A percentile compares a stretch with the other conserved stretches of the same genome.
phyloP scores from a whole-genome alignment of 1,140 invertebrate genomes.

The Pemphigus obesinymphae region DNA sequence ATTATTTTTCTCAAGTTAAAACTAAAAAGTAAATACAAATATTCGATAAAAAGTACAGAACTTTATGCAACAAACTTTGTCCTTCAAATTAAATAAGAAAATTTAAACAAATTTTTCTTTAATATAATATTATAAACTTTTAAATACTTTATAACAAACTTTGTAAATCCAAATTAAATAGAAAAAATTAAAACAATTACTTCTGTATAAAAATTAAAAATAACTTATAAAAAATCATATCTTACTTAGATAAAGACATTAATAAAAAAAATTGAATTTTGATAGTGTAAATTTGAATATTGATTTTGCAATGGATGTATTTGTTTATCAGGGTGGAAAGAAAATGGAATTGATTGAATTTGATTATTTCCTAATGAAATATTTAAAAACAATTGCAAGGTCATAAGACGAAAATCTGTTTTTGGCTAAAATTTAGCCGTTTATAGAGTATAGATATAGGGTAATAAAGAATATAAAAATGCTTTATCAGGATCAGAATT shows the following conservation, averaged over 20 bases:
- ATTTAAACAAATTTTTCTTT: neutral
- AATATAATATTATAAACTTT: neutral
- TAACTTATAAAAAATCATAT: neutral
- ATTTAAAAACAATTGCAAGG: too few relatives aligned
- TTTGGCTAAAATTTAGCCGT: too few relatives aligned
- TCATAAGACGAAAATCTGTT: too few relatives aligned
- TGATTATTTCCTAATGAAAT: neutral
- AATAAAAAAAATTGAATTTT: neutral
- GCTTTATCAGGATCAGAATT: too few relatives aligned
- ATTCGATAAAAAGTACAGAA: neutral
- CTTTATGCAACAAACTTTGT: neutral
- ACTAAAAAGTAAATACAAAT: too few relatives aligned
- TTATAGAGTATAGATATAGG: too few relatives aligned
- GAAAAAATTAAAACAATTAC: neutral
- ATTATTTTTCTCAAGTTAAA: too few relatives aligned
- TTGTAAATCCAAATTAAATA: neutral
- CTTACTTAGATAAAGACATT: neutral
- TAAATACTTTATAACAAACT: neutral
- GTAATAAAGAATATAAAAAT: too few relatives aligned
- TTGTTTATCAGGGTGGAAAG: neutral
- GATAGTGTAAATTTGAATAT: neutral
- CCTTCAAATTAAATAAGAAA: neutral
- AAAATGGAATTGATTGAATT: neutral
- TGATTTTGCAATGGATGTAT: neutral
- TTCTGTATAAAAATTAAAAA: neutral